phyloP scores from a whole-genome alignment of 2,797 vertebrate species.

The Vultur gryphus region DNA sequence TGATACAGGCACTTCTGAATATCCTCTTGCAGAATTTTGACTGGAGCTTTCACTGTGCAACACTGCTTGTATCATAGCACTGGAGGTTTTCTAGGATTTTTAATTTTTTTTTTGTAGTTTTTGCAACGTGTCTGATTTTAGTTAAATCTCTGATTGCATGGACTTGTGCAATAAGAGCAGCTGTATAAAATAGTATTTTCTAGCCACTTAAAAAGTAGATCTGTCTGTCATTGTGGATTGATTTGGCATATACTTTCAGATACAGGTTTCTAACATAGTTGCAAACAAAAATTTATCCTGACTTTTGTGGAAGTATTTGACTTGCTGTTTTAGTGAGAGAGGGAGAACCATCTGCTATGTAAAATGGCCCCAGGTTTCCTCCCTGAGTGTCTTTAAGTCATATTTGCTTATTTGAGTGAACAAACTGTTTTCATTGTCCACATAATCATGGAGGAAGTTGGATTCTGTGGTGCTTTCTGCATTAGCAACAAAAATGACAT shows the following conservation, averaged over 20 bases:
- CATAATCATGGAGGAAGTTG: neutral
- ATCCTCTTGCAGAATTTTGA: neutral
- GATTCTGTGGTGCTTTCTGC: neutral
- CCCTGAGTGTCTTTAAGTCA: neutral
- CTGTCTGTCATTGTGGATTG: neutral
- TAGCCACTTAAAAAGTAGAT: neutral
- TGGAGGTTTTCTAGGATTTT: neutral
- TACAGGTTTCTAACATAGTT: neutral
- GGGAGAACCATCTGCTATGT: neutral
- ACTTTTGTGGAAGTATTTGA: neutral
- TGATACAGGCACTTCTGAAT: fast-evolving
- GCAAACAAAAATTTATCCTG: neutral
- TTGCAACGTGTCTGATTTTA: neutral
- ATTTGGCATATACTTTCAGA: neutral
- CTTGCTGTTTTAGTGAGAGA: neutral
- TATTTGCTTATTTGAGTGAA: neutral
- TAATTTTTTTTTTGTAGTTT: neutral
- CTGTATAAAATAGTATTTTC: neutral
- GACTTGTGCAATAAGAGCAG: neutral
- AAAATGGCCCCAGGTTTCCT: neutral
- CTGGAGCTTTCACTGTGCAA: neutral
- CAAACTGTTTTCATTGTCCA: neutral
- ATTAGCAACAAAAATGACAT: neutral
- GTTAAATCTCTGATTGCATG: neutral
- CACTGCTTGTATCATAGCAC: neutral